phyloP scores from a whole-genome alignment of 2,113 vertebrate genomes.

The Gopherus flavomarginatus region DNA sequence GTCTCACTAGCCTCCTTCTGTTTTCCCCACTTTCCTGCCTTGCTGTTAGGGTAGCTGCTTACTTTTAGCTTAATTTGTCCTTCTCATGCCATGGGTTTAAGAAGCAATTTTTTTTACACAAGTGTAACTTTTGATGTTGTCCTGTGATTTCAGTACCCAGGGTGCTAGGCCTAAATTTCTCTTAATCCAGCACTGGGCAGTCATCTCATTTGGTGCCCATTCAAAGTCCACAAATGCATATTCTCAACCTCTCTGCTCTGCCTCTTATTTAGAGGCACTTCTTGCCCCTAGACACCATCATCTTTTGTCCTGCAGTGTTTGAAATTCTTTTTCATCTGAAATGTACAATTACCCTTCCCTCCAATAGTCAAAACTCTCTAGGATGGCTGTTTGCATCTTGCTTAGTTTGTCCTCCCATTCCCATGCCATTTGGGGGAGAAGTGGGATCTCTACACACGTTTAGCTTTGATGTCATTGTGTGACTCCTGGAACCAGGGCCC shows the following conservation, averaged over 20 bases:
- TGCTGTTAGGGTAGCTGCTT: neutral
- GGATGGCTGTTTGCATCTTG: neutral
- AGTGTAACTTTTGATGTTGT: neutral
- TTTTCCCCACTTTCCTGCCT: neutral
- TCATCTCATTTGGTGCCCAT: neutral
- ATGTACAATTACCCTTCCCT: neutral
- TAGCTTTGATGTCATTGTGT: neutral
- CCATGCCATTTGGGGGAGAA: neutral
- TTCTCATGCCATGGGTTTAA: neutral
- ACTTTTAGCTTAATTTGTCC: neutral
- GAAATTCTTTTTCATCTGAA: neutral
- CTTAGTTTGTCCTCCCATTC: neutral
- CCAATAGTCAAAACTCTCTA: neutral
- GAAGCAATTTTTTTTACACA: neutral
- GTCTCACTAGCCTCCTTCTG: neutral
- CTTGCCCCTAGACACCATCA: neutral
- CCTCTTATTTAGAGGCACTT: neutral
- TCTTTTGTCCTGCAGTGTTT: neutral
- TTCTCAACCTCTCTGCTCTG: too few relatives aligned
- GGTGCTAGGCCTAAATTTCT: neutral
- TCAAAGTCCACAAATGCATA: neutral
- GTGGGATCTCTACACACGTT: neutral
- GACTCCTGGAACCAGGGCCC: neutral
- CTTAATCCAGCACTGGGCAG: neutral
- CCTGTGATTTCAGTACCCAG: neutral